Base-by-base conservation (phyloP, 2,888 invertebrate species). In the Helleia helle region DNA sequence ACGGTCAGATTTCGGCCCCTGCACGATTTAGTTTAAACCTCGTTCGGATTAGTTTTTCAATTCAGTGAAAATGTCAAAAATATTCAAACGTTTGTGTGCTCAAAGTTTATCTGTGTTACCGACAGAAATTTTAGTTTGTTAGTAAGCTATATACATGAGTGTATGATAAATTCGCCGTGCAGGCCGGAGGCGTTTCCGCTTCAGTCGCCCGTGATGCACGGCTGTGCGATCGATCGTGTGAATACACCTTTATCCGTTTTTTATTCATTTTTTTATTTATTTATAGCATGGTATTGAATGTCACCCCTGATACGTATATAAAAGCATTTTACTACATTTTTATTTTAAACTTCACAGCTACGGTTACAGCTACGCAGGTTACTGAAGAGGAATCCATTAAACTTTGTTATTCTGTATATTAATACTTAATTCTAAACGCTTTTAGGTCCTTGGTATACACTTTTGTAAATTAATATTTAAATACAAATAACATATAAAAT, bases 141-240 rank as follows among this genome's bases (percentile, higher is more conserved):
- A 56, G 61, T 62, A 59, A 60, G 59, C 47, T 51, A 53, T 49
- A 58, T 55, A 67, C 59, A 63, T 58, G 61, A 48, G 58, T 56
- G 61, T 71, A 71, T 72, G 75, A 74, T 80, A 74, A 70, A 79
- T 72, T 70, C 70, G 61, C 62, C 65, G 71, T 67, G 71, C 74
- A 66, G 54, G 68, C 75, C 70, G 70, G 64, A 68, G 65, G 71
- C 58, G 56, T 57, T 79, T 80, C 76, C 79, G 77, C 73, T 71
- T 58, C 70, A 63, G 66, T 75, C 72, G 71, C 63, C 66, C 64
- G 65, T 64, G 69, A 65, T 79, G 73, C 75, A 71, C 57, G 68
- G 62, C 55, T 55, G 55, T 51, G 58, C 74, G 71, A 75, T 76
- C 70, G 73, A 75, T 76, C 69, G 71, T 73, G 60, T 76, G 69